phyloP scores from a whole-genome alignment of 2,113 vertebrate genomes.

The Ranitomeya imitator region DNA sequence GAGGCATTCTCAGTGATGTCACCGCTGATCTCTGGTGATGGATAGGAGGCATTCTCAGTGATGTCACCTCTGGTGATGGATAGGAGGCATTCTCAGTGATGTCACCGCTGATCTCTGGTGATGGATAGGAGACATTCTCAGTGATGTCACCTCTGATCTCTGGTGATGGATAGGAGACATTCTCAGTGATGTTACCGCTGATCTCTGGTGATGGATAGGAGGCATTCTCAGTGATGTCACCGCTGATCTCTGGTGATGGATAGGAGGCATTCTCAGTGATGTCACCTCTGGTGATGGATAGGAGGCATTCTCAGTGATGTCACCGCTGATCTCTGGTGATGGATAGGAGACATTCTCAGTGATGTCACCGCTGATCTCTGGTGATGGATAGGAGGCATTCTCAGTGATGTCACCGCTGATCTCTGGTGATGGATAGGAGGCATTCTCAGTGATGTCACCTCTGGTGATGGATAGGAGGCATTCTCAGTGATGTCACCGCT shows the following conservation, averaged over 20 bases:
- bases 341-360: background rate
- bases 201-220: background rate
- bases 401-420: background rate
- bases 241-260: background rate
- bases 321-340: background rate
- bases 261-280: background rate
- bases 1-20: background rate
- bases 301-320: background rate
- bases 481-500: background rate
- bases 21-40: background rate
- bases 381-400: background rate
- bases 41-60: background rate
- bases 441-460: background rate
- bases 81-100: background rate
- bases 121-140: background rate
- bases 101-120: background rate
- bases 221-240: background rate
- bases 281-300: background rate
- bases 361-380: background rate
- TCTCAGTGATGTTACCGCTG: background rate
- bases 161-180: background rate
- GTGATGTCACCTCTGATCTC: background rate
- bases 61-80: background rate
- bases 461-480: background rate
- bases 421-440: background rate